A percentile compares a stretch with the other conserved stretches of the same genome.
phyloP scores from a whole-genome alignment of 2,888 invertebrate genomes.

The Phyto melanocephala region DNA sequence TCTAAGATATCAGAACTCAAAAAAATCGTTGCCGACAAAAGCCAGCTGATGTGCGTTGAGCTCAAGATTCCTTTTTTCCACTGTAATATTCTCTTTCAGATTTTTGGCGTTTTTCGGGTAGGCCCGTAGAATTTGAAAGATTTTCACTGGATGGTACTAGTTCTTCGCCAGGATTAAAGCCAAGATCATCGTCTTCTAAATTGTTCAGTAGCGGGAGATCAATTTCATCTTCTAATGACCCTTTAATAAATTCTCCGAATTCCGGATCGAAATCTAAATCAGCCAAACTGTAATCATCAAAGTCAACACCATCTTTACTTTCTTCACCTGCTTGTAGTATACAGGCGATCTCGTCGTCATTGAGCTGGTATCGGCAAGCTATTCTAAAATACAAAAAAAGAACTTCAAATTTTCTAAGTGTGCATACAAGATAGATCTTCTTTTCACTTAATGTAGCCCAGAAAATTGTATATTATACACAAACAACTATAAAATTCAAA shows the following conservation, averaged over 20 bases:
- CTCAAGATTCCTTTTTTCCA: constrained; percentile 28
- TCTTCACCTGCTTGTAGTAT: too few relatives aligned
- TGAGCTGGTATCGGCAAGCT: too few relatives aligned
- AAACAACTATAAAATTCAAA: too few relatives aligned
- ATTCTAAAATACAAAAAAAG: too few relatives aligned
- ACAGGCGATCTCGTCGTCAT: too few relatives aligned
- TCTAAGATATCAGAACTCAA: not conserved
- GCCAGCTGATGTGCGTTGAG: constrained; percentile 20
- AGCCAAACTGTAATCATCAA: not conserved
- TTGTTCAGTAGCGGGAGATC: not conserved
- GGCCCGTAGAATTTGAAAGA: not conserved
- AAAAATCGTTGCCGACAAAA: not conserved
- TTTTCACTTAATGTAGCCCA: too few relatives aligned
- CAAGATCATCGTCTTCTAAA: too few relatives aligned
- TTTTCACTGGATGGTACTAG: not conserved
- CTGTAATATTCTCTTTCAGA: not conserved
- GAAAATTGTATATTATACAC: too few relatives aligned
- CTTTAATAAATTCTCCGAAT: not conserved
- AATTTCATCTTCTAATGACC: not conserved
- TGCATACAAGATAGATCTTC: too few relatives aligned
- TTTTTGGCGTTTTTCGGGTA: too few relatives aligned
- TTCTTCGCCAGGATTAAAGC: not conserved
- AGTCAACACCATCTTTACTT: not conserved
- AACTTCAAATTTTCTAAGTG: too few relatives aligned
- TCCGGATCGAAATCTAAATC: not conserved